These are phyloP conservation scores for Chydorus sphaericus DNA, from an alignment of 2,888 invertebrate species.

Conservation along the genomic window DNA sequence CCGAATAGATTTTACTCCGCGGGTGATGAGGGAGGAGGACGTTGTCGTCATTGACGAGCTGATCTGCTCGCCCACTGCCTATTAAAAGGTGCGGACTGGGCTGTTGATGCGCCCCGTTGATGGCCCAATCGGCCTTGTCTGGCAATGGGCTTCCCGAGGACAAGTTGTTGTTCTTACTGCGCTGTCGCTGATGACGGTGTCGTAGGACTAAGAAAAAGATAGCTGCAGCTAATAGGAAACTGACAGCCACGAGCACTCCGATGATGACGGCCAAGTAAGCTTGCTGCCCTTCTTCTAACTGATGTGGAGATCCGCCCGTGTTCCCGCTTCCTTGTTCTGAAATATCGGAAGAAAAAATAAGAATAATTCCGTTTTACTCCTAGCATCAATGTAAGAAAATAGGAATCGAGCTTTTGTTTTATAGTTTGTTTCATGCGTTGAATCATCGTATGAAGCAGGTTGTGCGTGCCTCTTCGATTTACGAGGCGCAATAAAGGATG, in stretches of 20 bases:
- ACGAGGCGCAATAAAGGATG: too few species aligned
- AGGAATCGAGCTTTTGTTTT: too few species aligned
- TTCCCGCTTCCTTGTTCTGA: too few species aligned
- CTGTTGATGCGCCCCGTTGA: not conserved
- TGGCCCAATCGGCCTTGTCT: slow-evolving; percentile 32
- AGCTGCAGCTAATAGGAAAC: slow-evolving; percentile 52
- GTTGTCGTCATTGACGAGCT: not conserved
- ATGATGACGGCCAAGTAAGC: slow-evolving; percentile 60
- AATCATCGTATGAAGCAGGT: too few species aligned
- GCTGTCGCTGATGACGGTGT: slow-evolving; percentile 47
- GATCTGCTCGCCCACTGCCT: not conserved
- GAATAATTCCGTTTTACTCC: too few species aligned
- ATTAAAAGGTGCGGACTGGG: slow-evolving; percentile 10
- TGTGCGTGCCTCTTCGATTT: too few species aligned
- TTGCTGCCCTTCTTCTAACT: slow-evolving; percentile 51
- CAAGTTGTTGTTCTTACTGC: too few species aligned
- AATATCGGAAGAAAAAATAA: too few species aligned
- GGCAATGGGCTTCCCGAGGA: slow-evolving; percentile 46
- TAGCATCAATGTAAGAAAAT: too few species aligned
- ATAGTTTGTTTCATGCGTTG: too few species aligned
- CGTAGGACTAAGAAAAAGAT: slow-evolving; percentile 56
- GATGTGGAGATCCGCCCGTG: too few species aligned
- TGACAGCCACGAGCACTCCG: slow-evolving; percentile 55
- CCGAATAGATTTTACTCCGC: not conserved
- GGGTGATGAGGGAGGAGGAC: not conserved